These are phyloP conservation scores for Aromia moschata DNA, from an alignment of 2,888 invertebrate species.

Conservation along the genomic window DNA sequence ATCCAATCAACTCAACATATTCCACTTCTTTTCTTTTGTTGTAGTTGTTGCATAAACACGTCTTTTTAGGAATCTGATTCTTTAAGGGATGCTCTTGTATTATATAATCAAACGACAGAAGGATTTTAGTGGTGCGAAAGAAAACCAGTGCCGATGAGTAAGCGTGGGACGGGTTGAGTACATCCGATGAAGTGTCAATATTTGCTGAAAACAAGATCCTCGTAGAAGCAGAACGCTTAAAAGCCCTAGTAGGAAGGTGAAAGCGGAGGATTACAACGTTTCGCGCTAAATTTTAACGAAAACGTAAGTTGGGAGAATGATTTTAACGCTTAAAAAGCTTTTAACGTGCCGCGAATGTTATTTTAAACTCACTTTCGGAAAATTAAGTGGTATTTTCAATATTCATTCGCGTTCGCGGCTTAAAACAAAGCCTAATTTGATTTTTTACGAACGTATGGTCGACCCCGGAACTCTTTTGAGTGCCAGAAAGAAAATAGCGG, in stretches of 20 bases:
- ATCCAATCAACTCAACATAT: too few species aligned
- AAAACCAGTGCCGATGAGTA: slow-evolving; percentile 26
- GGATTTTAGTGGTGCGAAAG: slow-evolving; percentile 18
- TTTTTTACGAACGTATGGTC: slow-evolving; percentile 23
- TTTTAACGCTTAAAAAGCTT: slow-evolving; percentile 54
- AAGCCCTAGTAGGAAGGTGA: slow-evolving; percentile 51
- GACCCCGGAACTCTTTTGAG: slow-evolving; percentile 2
- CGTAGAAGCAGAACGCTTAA: slow-evolving; percentile 52
- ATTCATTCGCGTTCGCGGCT: slow-evolving; percentile 10
- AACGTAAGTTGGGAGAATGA: slow-evolving; percentile 47
- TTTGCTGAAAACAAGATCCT: slow-evolving; percentile 56
- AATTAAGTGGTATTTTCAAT: slow-evolving; percentile 40
- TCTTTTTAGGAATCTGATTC: too few species aligned
- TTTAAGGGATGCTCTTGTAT: not conserved
- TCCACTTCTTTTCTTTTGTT: too few species aligned
- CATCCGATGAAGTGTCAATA: slow-evolving; percentile 55
- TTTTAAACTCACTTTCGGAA: slow-evolving; percentile 41
- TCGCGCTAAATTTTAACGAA: slow-evolving; percentile 47
- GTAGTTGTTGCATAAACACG: too few species aligned
- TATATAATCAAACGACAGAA: slow-evolving; percentile 2
- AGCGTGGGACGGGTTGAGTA: slow-evolving; percentile 34
- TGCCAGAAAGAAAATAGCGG: slow-evolving; percentile 15
- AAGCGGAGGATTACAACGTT: slow-evolving; percentile 53
- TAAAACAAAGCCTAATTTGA: slow-evolving; percentile 25
- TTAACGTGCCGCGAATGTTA: slow-evolving; percentile 44